A percentile compares a stretch with the other conserved stretches of the same genome.
Conservation (phyloP, 1,140 invertebrate species). For the Gerris buenoi region DNA sequence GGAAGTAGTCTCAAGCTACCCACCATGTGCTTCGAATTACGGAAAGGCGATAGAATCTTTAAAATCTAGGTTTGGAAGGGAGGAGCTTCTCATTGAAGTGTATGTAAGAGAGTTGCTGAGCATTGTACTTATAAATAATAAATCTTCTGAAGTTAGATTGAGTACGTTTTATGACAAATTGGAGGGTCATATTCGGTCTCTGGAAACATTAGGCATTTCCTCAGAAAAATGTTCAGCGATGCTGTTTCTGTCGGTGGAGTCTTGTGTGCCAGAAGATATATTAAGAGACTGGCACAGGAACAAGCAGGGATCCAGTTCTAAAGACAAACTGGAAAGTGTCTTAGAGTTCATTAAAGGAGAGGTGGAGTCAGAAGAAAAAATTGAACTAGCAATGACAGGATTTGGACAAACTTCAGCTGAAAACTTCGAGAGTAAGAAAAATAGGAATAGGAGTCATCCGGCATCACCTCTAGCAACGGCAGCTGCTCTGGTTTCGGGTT, state of each 20-base stretch:
- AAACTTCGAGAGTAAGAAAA: neutral
- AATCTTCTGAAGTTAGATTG: neutral
- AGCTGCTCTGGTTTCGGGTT: neutral
- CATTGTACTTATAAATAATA: neutral
- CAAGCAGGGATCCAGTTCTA: neutral
- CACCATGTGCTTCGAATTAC: neutral
- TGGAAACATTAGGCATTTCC: neutral
- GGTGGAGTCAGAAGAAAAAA: neutral
- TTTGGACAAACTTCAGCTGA: neutral
- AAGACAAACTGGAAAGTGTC: neutral
- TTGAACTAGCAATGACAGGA: neutral
- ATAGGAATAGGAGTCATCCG: neutral
- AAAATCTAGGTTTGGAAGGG: neutral
- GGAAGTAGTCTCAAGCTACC: neutral
- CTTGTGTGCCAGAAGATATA: neutral
- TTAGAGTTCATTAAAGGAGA: neutral
- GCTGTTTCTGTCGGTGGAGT: neutral
- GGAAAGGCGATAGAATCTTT: neutral
- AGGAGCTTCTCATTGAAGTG: neutral
- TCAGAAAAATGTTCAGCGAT: neutral
- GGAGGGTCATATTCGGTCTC: neutral
- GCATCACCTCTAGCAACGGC: neutral
- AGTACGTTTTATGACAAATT: neutral
- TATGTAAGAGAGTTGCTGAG: neutral
- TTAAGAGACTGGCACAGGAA: neutral